Conservation (phyloP, 2,113 vertebrate species). For the Nycticebus coucang region DNA sequence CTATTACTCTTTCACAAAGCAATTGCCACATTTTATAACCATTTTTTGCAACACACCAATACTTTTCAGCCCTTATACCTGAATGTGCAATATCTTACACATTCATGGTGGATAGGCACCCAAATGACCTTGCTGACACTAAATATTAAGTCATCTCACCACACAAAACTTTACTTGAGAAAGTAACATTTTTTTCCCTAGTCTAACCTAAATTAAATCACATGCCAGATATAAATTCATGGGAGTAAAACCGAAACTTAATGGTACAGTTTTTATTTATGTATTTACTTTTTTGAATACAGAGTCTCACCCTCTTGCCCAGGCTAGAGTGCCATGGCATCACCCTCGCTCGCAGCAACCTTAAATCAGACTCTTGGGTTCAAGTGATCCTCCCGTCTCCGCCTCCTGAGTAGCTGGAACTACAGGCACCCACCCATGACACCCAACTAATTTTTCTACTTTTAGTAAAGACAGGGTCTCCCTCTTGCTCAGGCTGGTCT, state of each 20-base stretch:
- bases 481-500: too few relatives aligned
- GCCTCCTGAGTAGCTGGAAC: too few relatives aligned
- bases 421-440: too few relatives aligned
- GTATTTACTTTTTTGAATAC: too few relatives aligned
- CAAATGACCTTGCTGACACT: not conserved
- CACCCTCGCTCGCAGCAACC: too few relatives aligned
- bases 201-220: not conserved
- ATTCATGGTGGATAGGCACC: not conserved
- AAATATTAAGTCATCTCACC: not conserved
- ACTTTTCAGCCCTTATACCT: not conserved
- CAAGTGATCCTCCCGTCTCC: too few relatives aligned
- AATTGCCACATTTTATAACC: not conserved
- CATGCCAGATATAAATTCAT: not conserved
- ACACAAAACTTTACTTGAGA: not conserved
- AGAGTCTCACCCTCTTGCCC: too few relatives aligned
- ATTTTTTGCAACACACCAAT: not conserved
- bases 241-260: not conserved
- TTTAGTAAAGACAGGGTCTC: too few relatives aligned
- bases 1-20: not conserved
- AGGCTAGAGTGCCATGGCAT: too few relatives aligned
- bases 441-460: too few relatives aligned
- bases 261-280: not conserved
- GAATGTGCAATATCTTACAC: not conserved
- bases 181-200: not conserved
- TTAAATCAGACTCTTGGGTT: too few relatives aligned